Conservation (phyloP, 2,888 invertebrate genomes). For the Apamea epomidion region DNA sequence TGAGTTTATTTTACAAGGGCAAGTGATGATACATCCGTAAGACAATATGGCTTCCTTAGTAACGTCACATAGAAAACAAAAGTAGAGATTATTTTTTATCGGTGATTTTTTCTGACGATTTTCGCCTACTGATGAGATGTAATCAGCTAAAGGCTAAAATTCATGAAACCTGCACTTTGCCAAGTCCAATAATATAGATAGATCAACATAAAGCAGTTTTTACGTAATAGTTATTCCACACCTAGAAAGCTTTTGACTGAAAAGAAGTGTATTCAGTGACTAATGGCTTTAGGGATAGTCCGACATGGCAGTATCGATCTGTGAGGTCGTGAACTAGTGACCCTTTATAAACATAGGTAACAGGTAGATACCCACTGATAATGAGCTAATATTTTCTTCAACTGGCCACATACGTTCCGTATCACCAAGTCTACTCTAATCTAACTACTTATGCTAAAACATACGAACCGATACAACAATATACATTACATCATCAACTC, state of each 20-base stretch:
- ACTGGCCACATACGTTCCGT: background rate
- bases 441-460: background rate
- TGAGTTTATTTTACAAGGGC: conserved; percentile 37
- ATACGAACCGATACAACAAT: background rate
- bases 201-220: background rate
- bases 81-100: background rate
- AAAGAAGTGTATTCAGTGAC: conserved; percentile 16
- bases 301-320: conserved; percentile 43
- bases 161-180: background rate
- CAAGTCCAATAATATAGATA: background rate
- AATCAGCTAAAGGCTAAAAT: background rate
- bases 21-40: conserved; percentile 12
- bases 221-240: background rate
- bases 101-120: background rate
- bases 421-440: conserved; percentile 1
- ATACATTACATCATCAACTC: background rate
- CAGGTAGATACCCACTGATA: conserved; percentile 10
- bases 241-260: background rate
- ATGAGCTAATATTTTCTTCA: conserved; percentile 9
- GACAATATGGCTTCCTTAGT: conserved; percentile 36
- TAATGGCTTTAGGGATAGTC: conserved; percentile 29
- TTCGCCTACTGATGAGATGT: background rate
- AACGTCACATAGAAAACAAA: conserved; percentile 10
- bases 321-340: conserved; percentile 44
- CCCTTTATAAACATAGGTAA: conserved; percentile 21